Percentiles rank a stretch among this genome's conserved stretches.
Conservation (phyloP, 2,888 invertebrate species). For the Pseudoips prasinana region DNA sequence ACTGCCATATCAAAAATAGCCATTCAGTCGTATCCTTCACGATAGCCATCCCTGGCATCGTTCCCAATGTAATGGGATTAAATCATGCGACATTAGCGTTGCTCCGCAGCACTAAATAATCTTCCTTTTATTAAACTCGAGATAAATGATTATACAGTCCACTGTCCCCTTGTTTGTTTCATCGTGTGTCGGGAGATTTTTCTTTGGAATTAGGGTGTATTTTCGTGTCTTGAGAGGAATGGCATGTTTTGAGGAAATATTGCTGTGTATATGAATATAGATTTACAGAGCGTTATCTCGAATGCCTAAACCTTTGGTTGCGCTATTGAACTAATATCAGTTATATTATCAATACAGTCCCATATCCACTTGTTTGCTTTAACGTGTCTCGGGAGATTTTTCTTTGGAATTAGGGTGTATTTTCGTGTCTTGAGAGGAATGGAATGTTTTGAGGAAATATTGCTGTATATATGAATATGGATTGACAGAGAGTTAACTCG, state of each 20-base stretch:
- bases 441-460: slow-evolving; percentile 21
- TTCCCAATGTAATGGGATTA: slow-evolving; percentile 78
- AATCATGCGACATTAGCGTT: slow-evolving; percentile 78
- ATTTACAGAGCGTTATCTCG: too few relatives aligned
- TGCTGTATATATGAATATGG: too few relatives aligned
- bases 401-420: slow-evolving; percentile 31
- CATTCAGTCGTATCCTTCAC: too few relatives aligned
- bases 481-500: too few relatives aligned
- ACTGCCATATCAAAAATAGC: too few relatives aligned
- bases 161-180: slow-evolving; percentile 61
- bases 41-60: slow-evolving; percentile 50
- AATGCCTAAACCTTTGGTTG: too few relatives aligned
- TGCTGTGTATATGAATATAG: too few relatives aligned
- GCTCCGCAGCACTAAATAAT: slow-evolving; percentile 74
- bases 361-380: slow-evolving; percentile 61
- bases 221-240: slow-evolving; percentile 24
- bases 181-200: slow-evolving; percentile 40
- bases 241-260: slow-evolving; percentile 20
- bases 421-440: slow-evolving; percentile 25
- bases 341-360: too few relatives aligned
- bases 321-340: too few relatives aligned
- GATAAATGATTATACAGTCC: slow-evolving; percentile 80
- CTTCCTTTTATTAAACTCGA: slow-evolving; percentile 81
- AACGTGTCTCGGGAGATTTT: slow-evolving; percentile 40
- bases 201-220: slow-evolving; percentile 31